These are phyloP conservation scores for Drosophila virilis DNA, from an alignment of 1,140 invertebrate species.

Conservation along the genomic window DNA sequence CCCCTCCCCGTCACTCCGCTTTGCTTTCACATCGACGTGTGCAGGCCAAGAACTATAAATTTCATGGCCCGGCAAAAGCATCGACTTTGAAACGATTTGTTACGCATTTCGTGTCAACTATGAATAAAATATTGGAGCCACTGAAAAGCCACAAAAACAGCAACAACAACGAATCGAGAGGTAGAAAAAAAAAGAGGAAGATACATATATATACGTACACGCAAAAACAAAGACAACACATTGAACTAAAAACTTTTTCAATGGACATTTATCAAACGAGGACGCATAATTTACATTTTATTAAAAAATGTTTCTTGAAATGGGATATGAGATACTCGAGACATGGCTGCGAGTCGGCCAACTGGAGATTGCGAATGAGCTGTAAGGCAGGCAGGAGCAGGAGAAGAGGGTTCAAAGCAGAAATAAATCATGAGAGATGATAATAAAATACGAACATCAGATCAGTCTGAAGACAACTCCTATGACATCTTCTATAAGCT, in stretches of 20 bases:
- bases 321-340: constrained; percentile 16
- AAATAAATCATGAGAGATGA: neutral
- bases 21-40: too few relatives aligned
- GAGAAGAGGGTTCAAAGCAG: neutral
- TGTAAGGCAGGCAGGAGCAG: neutral
- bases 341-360: neutral
- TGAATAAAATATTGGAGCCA: constrained; percentile 80
- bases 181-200: constrained; percentile 13
- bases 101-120: constrained; percentile 82
- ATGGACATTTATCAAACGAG: constrained; percentile 77
- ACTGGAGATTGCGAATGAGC: constrained; percentile 13
- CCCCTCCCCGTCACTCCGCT: neutral
- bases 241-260: constrained; percentile 73
- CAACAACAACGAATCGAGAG: constrained; percentile 11
- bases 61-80: constrained; percentile 55
- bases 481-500: too few relatives aligned
- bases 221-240: constrained; percentile 48
- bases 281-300: constrained; percentile 79
- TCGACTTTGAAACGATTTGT: constrained; percentile 74
- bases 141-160: constrained; percentile 53
- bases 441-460: too few relatives aligned
- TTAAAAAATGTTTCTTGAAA: constrained; percentile 66
- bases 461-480: too few relatives aligned
- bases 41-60: constrained; percentile 73
- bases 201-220: neutral